Conservation (phyloP, 37 sponge, comb jelly and placozoan species). For the Beroe forskalii region DNA sequence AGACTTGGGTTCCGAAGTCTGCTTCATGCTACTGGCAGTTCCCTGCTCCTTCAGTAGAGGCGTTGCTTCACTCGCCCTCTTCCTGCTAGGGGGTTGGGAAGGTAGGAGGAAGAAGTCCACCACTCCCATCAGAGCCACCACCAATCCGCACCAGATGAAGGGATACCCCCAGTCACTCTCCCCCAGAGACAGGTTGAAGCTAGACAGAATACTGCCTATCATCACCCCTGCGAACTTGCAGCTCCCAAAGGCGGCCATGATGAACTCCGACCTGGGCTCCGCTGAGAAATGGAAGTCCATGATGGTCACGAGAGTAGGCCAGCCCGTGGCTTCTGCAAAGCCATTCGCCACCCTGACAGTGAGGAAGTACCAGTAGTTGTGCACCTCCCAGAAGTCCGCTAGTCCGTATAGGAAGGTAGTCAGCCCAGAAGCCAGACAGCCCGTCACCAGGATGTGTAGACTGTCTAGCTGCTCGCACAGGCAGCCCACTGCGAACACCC, state of each 20-base stretch:
- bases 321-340: slow-evolving; percentile 9
- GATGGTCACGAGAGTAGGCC: not conserved
- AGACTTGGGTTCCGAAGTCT: too few relatives aligned
- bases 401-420: slow-evolving; percentile 39
- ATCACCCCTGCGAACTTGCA: slow-evolving; percentile 31
- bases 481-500: slow-evolving; percentile 9
- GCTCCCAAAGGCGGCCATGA: slow-evolving; percentile 26
- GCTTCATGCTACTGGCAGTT: too few relatives aligned
- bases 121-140: not conserved
- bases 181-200: not conserved
- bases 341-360: not conserved
- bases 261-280: not conserved
- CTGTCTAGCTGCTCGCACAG: slow-evolving; percentile 14
- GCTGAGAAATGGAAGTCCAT: slow-evolving; percentile 10
- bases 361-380: slow-evolving; percentile 59
- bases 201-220: slow-evolving; percentile 1
- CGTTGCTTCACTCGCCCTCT: too few relatives aligned
- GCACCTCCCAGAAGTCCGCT: slow-evolving; percentile 26
- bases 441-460: not conserved
- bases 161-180: not conserved
- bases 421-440: slow-evolving; percentile 13
- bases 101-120: slow-evolving; percentile 32
- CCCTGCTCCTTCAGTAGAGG: too few relatives aligned
- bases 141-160: slow-evolving; percentile 9
- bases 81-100: not conserved